Evolutionary conservation across 2,797 vertebrate genomes (phyloP).

Genomic region (Loris lydekkerianus): DNA sequence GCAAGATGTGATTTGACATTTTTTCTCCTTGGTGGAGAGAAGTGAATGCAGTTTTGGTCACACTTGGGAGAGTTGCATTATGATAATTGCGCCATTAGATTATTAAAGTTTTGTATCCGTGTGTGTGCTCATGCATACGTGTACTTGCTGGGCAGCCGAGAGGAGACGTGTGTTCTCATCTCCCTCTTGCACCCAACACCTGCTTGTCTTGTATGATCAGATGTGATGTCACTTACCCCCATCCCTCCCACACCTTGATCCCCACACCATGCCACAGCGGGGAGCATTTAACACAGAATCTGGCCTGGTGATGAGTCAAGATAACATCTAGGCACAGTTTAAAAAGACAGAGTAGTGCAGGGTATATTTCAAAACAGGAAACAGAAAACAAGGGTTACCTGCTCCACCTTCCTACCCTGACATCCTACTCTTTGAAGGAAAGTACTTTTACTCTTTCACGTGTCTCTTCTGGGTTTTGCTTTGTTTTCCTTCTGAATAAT

Average conservation of each 20-base stretch:
- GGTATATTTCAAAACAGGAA: neutral
- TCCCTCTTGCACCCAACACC: neutral
- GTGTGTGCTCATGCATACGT: neutral
- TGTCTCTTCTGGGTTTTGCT: neutral
- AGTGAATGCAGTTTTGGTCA: neutral
- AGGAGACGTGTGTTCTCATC: neutral
- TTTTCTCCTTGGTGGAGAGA: neutral
- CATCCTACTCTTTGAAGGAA: neutral
- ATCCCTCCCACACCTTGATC: neutral
- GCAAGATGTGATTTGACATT: neutral
- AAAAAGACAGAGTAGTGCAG: neutral
- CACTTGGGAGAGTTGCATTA: neutral
- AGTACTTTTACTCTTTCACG: neutral
- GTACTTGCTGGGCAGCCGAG: neutral
- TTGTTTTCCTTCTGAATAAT: neutral
- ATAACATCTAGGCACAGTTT: neutral
- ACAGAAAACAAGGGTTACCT: neutral
- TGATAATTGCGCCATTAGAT: neutral
- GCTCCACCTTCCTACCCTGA: neutral
- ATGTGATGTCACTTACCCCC: neutral
- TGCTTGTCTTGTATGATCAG: neutral
- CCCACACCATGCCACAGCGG: neutral
- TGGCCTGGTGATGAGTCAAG: neutral
- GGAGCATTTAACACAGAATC: neutral
- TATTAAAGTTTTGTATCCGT: rapidly evolving